Percentiles rank a stretch among this genome's conserved stretches.
Conservation (phyloP, 1,140 invertebrate species). For the Lepidostoma basale region DNA sequence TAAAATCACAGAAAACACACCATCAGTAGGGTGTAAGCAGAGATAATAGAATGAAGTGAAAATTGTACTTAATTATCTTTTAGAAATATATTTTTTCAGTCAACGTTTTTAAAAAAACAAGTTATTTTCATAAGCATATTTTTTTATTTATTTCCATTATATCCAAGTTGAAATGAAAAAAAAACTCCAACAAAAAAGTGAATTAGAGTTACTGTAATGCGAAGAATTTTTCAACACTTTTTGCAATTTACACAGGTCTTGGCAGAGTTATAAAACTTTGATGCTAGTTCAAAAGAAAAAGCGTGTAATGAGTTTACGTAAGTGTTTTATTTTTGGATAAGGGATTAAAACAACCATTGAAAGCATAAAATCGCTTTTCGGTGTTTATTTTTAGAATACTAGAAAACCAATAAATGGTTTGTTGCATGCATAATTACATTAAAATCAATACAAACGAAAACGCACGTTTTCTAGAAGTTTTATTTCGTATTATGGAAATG, state of each 20-base stretch:
- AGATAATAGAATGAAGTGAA: not conserved
- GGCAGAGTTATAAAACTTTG: not conserved
- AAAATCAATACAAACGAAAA: not conserved
- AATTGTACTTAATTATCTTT: not conserved
- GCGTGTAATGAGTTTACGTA: not conserved
- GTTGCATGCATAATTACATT: not conserved
- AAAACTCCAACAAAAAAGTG: not conserved
- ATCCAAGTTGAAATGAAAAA: not conserved
- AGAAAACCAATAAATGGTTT: not conserved
- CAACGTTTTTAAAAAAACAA: not conserved
- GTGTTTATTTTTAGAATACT: too few species aligned
- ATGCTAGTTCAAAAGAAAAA: not conserved
- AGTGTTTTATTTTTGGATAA: not conserved
- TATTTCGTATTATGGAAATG: not conserved
- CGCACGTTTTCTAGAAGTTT: not conserved
- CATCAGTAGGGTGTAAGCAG: not conserved
- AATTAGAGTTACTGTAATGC: not conserved
- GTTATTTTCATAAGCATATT: not conserved
- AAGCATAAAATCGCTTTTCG: too few species aligned
- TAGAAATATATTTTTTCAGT: not conserved
- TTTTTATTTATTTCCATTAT: not conserved
- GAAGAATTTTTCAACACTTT: not conserved
- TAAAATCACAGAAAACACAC: too few species aligned
- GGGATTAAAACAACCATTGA: not conserved
- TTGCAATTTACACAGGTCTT: not conserved